Conservation (phyloP, 1,140 invertebrate genomes). For the Drosophila pseudoobscura region DNA sequence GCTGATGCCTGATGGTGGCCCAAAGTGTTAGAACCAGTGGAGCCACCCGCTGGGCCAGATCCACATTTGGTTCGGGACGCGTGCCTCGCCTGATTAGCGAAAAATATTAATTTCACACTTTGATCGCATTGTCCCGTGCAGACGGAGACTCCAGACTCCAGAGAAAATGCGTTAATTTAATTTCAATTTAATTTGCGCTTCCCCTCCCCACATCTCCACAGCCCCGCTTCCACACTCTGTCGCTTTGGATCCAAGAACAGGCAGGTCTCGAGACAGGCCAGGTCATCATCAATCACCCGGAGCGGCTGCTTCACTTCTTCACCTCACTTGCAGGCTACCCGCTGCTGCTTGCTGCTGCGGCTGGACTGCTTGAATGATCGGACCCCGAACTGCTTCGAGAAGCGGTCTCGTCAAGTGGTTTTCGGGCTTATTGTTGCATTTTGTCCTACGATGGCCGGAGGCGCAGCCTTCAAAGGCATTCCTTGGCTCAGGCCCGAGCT, state of each 20-base stretch:
- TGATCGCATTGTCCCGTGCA: slow-evolving; percentile 66
- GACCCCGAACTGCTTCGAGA: slow-evolving; percentile 18
- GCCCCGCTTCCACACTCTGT: too few species aligned
- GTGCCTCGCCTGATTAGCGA: slow-evolving; percentile 72
- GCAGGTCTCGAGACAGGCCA: slow-evolving; percentile 19
- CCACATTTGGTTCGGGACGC: slow-evolving; percentile 30
- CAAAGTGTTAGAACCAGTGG: slow-evolving; percentile 13
- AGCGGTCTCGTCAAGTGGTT: slow-evolving; percentile 70
- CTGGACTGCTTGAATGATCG: neutral
- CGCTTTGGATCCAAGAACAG: neutral
- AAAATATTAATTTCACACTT: slow-evolving; percentile 79
- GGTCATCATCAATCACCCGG: slow-evolving; percentile 58
- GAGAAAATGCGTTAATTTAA: slow-evolving; percentile 71
- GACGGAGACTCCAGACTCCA: slow-evolving; percentile 40
- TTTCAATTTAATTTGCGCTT: slow-evolving; percentile 73
- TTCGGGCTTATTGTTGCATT: slow-evolving; percentile 65
- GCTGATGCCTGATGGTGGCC: neutral
- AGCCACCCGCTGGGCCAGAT: slow-evolving; percentile 26
- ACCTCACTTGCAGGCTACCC: too few species aligned
- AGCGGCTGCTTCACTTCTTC: slow-evolving; percentile 13
- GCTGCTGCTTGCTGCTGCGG: too few species aligned
- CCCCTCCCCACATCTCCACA: slow-evolving; percentile 11
- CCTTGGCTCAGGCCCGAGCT: slow-evolving; percentile 26
- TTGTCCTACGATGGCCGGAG: slow-evolving; percentile 58
- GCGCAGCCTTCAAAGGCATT: slow-evolving; percentile 71